Evolutionary conservation across 2,113 vertebrate species (phyloP).

Genomic region (Alligator mississippiensis): DNA sequence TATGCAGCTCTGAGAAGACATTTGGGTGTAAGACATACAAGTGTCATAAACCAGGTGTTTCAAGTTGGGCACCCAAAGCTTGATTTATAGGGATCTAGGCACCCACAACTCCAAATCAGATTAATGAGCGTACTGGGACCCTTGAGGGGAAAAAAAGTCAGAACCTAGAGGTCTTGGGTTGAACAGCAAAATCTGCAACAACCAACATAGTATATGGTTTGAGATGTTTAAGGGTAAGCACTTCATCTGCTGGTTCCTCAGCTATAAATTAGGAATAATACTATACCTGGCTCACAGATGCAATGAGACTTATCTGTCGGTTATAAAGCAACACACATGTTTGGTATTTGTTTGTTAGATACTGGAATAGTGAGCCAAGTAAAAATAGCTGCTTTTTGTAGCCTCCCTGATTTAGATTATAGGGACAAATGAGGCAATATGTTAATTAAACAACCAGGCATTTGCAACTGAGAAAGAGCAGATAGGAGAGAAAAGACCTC

Average conservation of each 20-base stretch:
- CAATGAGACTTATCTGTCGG: background rate
- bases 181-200: background rate
- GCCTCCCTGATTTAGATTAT: background rate
- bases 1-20: background rate
- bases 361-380: background rate
- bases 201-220: background rate
- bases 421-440: background rate
- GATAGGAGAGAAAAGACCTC: constrained; percentile 63
- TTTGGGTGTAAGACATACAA: background rate
- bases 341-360: background rate
- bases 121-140: rapidly evolving
- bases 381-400: background rate
- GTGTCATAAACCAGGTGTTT: background rate
- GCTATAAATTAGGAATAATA: background rate
- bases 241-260: background rate
- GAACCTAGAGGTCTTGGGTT: background rate
- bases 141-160: background rate
- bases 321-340: background rate
- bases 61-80: background rate
- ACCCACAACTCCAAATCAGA: rapidly evolving
- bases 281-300: background rate
- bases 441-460: background rate
- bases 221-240: rapidly evolving
- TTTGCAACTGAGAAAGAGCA: constrained; percentile 8
- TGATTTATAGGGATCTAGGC: background rate